Base-by-base conservation (phyloP, 2,113 vertebrate species). In the Phyllostomus hastatus region DNA sequence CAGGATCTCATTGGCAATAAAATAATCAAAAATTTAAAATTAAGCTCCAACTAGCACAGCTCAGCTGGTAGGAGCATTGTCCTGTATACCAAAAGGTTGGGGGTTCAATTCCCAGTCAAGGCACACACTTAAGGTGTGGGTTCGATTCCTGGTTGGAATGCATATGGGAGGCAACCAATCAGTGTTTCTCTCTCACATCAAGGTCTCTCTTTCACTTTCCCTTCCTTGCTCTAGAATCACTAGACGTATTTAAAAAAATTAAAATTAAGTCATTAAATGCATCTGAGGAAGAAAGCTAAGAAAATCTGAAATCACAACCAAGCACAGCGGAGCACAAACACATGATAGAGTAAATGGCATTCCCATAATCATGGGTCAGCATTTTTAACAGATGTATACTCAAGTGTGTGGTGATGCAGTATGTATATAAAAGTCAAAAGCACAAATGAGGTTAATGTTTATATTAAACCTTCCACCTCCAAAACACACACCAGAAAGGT, bases 271-370 rank as follows among this genome's bases (percentile, higher is more conserved):
- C 43, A 61, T 76, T 41, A 84, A 41, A 64, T 78, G 52, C 89
- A 54, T 79, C 85, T 92, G 67, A 95, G 70, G 85, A 93, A 79
- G 82, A 94, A 82, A 97, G 26, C 50, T 84, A 80, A 95, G 92
- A 90, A 95, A 94, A 72, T 50, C 41, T 79, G 28, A 64, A 81
- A 67, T 57, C 15, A 7, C 33, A 88, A 52, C 70, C 59, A 41
- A 76, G 10, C 12, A 28, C 43, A 82, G 61, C 4, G 19, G 12
- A 22, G 31, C 41, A 38, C 24, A 80, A 80, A 70, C 46, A 16
- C 31, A 6, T 48, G 31, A 43, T 33, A 87, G 89, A 70, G 19
- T 67, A 33, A 79, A 59, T 67, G 43, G 52, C 15, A 1, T 91
- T 93, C 90, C 88, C 59, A 12, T 4, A 75, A 11, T 35, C 57